Base-by-base conservation (phyloP, 2,113 vertebrate species). In the Muntiacus reevesi region DNA sequence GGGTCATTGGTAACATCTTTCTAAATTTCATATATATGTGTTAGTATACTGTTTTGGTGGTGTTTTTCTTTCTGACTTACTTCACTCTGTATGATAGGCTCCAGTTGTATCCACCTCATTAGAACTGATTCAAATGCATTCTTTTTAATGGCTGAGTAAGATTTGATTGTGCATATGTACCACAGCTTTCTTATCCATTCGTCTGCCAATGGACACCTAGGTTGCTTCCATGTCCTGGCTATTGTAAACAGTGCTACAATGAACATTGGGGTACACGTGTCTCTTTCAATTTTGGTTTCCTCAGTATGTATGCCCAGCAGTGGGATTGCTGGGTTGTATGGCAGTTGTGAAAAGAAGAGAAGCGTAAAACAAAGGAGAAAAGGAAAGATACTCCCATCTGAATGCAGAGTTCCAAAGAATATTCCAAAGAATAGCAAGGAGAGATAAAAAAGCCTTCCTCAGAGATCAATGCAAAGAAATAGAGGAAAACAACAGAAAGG, bases 211-310 rank as follows among this genome's bases (percentile, higher is more conserved):
- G 64, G 17, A 36, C 33, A 67, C 21, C 64, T 67, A 19, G 64
- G 16, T 67, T 67, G 64, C 33, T 67, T 67, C 33, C 64, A 67
- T 19, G 33, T 67, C 64, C 64, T 67, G 33, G 33, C 64, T 67
- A 36, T 67, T 2, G 3, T 67, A 36, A 67, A 67, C 1, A 67
- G 33, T 67, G 64, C 4, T n/a, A 33, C 0, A 1, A 10, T 67
- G 64, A 67, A 67, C 33, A 67, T 1, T n/a, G 16, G 33, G 8
- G 8, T 67, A 19, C 64, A 67, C 7, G 0, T 10, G 8, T 67
- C 62, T 67, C 33, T n/a, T 67, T 67, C 16, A 67, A 19, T 67
- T 67, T 4, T 67, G 33, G 16, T 67, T 67, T 67, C 33, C 8
- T 67, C 1, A 7, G 16, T n/a, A 7, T 64, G 15, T 64, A 64